Evolutionary conservation across 2,888 invertebrate genomes (phyloP).

Genomic region (Nephrotoma flavescens): DNA sequence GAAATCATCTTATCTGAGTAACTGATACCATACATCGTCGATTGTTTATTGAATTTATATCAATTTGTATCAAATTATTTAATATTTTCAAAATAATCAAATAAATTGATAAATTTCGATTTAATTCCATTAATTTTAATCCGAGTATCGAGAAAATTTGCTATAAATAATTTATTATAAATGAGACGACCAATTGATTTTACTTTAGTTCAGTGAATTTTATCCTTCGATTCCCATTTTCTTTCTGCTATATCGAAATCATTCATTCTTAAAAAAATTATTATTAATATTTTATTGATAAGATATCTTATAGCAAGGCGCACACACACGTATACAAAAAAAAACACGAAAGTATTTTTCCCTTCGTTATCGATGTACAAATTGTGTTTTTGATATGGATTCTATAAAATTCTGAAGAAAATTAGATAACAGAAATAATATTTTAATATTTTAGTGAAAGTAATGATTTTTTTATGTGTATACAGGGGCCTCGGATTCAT

Average conservation of each 20-base stretch:
- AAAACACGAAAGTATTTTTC: neutral
- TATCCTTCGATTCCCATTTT: neutral
- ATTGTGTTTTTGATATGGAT: neutral
- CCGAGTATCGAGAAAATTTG: neutral
- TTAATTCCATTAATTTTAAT: neutral
- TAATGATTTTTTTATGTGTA: too few relatives aligned
- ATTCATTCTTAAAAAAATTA: neutral
- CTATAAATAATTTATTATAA: neutral
- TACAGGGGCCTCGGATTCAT: too few relatives aligned
- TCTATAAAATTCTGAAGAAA: neutral
- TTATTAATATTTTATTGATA: neutral
- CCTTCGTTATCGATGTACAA: neutral
- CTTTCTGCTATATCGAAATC: neutral
- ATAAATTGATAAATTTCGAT: neutral
- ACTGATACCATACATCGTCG: neutral
- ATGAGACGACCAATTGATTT: neutral
- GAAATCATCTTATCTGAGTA: neutral
- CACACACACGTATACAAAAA: neutral
- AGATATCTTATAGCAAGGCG: neutral
- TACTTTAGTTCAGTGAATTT: neutral
- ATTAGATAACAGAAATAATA: neutral
- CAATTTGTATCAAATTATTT: neutral
- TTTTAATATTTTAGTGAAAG: neutral
- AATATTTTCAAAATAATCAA: neutral
- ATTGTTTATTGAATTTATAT: neutral